Base-by-base conservation (phyloP, 2,797 vertebrate genomes). In the Tapera naevia region DNA sequence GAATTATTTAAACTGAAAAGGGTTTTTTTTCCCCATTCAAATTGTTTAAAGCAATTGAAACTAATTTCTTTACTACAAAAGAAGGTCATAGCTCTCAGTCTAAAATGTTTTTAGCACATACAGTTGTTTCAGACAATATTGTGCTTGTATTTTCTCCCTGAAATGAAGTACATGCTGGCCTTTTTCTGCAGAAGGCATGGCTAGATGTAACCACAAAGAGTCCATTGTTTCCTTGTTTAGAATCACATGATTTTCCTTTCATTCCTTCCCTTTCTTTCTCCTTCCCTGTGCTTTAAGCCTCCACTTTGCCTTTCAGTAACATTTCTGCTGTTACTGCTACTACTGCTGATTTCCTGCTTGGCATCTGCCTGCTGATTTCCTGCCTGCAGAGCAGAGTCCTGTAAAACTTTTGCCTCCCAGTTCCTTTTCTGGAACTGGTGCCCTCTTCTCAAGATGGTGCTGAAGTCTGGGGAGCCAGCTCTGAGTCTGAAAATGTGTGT, bases 181-280 rank as follows among this genome's bases (percentile, higher is more conserved):
- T 72, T 79, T 69, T 86, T 35, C 83, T 65, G n/a, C 15, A 67
- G 76, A 86, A 95, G 64, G 61, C 86, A 94, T 23, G 56, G 92
- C 78, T 89, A 24, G 19, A 83, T 53, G 13, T 24, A 79, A 43
- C 37, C 30, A 95, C 86, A 96, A 94, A 94, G 88, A 82, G 37
- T 57, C 32, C 86, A 89, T 85, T 94, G 93, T 93, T 88, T 90
- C 48, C 78, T 45, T 86, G 58, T 64, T 90, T 62, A 66, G 83
- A 39, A 94, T 94, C 95, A 97, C 18, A 9, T 96, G 95, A 87
- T 87, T 95, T 88, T n/a, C 37, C 93, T 91, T 94, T 94, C 37
- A 94, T 30, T 79, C 84, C 50, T 89, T 79, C 79, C 10, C 7
- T 95, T 92, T 93, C 57, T 94, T 94, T 64, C 48, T 78, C 50